These are phyloP conservation scores for Ibidorhyncha struthersii DNA, from an alignment of 2,113 vertebrate genomes.

Conservation along the genomic window DNA sequence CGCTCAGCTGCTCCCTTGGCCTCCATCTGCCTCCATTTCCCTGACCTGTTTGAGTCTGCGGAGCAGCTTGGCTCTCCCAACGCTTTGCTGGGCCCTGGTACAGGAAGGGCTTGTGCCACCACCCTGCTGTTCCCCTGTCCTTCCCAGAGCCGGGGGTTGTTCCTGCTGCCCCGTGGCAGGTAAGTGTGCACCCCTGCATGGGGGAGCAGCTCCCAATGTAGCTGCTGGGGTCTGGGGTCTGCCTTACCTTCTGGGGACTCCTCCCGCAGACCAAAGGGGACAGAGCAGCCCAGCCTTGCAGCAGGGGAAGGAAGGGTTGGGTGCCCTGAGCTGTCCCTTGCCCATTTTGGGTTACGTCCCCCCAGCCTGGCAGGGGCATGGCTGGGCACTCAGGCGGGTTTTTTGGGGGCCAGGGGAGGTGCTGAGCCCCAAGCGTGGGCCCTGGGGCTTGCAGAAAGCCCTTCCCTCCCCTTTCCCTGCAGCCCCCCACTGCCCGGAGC, in stretches of 20 bases:
- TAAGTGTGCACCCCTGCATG: not conserved
- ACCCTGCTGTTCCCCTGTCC: not conserved
- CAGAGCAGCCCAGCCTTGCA: not conserved
- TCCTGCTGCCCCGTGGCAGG: not conserved
- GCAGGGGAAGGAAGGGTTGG: not conserved
- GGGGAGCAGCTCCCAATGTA: not conserved
- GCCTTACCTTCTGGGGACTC: not conserved
- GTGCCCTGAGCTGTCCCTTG: not conserved
- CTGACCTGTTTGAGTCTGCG: not conserved
- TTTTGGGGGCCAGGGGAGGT: too few relatives aligned
- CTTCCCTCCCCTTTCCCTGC: not conserved
- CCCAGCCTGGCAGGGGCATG: too few relatives aligned
- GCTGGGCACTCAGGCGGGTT: too few relatives aligned
- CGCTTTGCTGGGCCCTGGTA: not conserved
- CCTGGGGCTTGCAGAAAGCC: not conserved
- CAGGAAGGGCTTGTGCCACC: not conserved
- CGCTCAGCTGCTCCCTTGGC: not conserved
- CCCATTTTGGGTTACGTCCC: not conserved
- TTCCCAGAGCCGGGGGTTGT: accelerated
- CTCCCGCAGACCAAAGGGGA: accelerated
- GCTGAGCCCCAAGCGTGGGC: not conserved
- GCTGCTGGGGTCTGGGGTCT: not conserved
- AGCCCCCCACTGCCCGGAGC: not conserved
- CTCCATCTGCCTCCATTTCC: not conserved
- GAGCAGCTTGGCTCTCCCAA: not conserved